Evolutionary conservation across 2,797 vertebrate genomes (phyloP).

Genomic region (Lepidocolaptes lacrymiger): DNA sequence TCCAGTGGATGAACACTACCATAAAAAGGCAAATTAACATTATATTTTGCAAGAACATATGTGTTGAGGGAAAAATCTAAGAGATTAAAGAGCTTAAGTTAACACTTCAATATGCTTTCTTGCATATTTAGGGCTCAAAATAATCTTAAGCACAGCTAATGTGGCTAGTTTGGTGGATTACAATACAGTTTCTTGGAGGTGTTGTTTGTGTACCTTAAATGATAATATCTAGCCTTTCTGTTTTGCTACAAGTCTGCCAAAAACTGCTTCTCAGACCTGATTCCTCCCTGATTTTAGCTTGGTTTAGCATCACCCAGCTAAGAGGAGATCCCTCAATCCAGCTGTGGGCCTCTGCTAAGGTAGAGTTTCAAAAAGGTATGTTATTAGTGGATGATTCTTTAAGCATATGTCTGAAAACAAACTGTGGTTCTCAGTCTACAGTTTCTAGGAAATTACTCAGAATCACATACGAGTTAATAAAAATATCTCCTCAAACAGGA

Average conservation of each 20-base stretch:
- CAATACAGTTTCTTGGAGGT: background rate
- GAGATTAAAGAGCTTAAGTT: background rate
- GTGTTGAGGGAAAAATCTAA: background rate
- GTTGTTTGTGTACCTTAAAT: background rate
- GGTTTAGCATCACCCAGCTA: background rate
- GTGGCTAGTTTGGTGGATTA: background rate
- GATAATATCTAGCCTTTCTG: background rate
- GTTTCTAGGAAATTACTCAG: background rate
- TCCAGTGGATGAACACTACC: background rate
- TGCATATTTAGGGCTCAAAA: background rate
- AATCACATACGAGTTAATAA: background rate
- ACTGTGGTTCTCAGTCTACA: background rate
- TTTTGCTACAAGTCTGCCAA: background rate
- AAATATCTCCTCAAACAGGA: background rate
- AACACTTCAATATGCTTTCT: background rate
- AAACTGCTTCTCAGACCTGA: background rate
- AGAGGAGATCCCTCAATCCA: background rate
- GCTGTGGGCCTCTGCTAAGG: background rate
- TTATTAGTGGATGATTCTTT: background rate
- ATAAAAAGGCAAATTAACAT: background rate
- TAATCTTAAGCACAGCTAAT: background rate
- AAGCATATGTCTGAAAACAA: background rate
- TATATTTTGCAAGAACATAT: background rate
- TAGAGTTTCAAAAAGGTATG: background rate
- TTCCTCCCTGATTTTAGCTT: background rate